Evolutionary conservation across 2,113 vertebrate species (phyloP), one percentile per base, ranked within the genome.

Genomic region (Halichoeres trimaculatus): DNA sequence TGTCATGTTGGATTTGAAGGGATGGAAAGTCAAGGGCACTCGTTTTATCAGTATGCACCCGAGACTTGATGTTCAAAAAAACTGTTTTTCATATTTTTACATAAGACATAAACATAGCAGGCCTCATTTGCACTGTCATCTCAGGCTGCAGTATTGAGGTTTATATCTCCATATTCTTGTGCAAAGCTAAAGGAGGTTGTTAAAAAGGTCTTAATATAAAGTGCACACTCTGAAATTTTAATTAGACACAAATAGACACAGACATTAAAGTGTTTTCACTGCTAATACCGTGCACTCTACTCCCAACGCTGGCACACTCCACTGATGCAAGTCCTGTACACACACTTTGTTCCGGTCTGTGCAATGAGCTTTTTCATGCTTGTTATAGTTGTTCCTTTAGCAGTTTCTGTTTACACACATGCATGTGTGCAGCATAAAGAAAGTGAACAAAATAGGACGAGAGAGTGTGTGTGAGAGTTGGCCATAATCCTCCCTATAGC

Each of bases 401-500:
- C 70, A 63, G 30, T 75, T 83, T 80, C 13, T 78, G 8, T 76
- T 78, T 40, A 67, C 55, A 58, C 55, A 67, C 20, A 65, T 2
- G n/a, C 38, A 62, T 57, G 64, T 54, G 50, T 51, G 20, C 35
- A 48, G 59, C 60, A 69, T 67, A 75, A 74, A 77, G 26, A 47
- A 83, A 70, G 19, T 66, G 26, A 80, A 59, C 26, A 64, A 74
- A 83, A 76, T 59, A 80, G 58, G 43, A 60, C 57, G 35, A 9
- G 30, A 50, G 38, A 63, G n/a, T 64, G 35, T 65, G 59, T 48
- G 26, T 19, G 41, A 59, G 36, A 19, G 64, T 80, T 54, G 52
- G 60, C 66, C 75, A 65, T 92, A 93, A 94, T 92, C 91, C 84
- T 72, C 79, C 85, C 74, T 60, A 56, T 78, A 89, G 85, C 85